Evolutionary conservation across 2,113 vertebrate genomes (phyloP).

Genomic region (Ahaetulla prasina): DNA sequence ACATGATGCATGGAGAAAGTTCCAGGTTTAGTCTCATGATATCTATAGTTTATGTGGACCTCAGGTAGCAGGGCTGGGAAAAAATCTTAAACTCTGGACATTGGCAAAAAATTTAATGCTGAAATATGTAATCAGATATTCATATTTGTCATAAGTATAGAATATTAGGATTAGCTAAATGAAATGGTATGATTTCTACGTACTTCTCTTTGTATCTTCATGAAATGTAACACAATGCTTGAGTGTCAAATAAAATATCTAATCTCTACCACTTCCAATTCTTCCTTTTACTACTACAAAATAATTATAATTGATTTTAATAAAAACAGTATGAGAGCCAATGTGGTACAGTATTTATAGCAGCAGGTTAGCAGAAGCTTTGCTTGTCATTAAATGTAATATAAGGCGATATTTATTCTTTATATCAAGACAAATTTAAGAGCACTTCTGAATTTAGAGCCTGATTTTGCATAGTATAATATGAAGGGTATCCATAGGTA

Average conservation of each 20-base stretch:
- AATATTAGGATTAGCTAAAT: not conserved
- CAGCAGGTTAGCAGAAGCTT: not conserved
- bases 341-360: not conserved
- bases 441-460: not conserved
- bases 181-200: not conserved
- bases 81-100: not conserved
- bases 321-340: constrained; percentile 19
- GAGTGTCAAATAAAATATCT: not conserved
- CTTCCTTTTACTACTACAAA: constrained; percentile 34
- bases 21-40: not conserved
- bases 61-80: not conserved
- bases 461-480: constrained; percentile 29
- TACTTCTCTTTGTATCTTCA: not conserved
- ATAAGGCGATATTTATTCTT: constrained; percentile 52
- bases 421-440: not conserved
- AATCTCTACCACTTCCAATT: not conserved
- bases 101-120: not conserved
- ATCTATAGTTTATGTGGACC: not conserved
- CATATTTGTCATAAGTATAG: not conserved
- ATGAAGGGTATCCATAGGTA: constrained; percentile 10
- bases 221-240: not conserved
- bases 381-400: constrained; percentile 56
- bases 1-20: not conserved
- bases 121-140: not conserved
- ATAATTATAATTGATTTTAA: constrained; percentile 65